Evolutionary conservation across 2,113 vertebrate species (phyloP).

Genomic region (Ceyx cyanopectus): DNA sequence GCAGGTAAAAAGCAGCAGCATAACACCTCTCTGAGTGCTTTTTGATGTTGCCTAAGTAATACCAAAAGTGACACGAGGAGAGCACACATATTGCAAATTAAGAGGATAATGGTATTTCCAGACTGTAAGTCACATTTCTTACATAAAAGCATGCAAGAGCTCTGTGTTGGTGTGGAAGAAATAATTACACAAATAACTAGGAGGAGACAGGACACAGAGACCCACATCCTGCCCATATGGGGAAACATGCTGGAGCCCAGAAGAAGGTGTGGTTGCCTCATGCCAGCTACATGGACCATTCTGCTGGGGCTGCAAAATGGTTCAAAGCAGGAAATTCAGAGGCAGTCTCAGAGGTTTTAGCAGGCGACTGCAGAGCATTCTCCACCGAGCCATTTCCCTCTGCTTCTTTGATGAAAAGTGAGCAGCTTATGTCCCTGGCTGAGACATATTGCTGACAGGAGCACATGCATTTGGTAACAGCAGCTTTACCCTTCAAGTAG

Average conservation of each 20-base stretch:
- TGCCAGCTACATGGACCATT: neutral
- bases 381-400: neutral
- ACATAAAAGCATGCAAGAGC: neutral
- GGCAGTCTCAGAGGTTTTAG: constrained; percentile 17
- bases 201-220: constrained; percentile 11
- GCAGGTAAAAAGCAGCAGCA: neutral
- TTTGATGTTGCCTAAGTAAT: neutral
- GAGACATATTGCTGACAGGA: constrained; percentile 33
- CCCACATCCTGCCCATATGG: constrained; percentile 62
- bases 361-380: neutral
- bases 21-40: neutral
- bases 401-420: constrained; percentile 31
- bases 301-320: constrained; percentile 35
- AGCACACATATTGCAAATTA: rapidly evolving
- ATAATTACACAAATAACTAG: constrained; percentile 29
- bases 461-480: constrained; percentile 16
- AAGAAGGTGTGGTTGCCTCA: constrained; percentile 55
- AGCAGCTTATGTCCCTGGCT: constrained; percentile 3
- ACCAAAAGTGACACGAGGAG: neutral
- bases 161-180: neutral
- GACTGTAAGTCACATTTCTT: neutral
- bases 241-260: constrained; percentile 25
- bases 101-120: neutral
- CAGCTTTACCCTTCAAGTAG: neutral
- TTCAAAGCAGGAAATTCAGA: constrained; percentile 55